Evolutionary conservation across 1,140 invertebrate species (phyloP).

Genomic region (Gonatopus flavifemur): DNA sequence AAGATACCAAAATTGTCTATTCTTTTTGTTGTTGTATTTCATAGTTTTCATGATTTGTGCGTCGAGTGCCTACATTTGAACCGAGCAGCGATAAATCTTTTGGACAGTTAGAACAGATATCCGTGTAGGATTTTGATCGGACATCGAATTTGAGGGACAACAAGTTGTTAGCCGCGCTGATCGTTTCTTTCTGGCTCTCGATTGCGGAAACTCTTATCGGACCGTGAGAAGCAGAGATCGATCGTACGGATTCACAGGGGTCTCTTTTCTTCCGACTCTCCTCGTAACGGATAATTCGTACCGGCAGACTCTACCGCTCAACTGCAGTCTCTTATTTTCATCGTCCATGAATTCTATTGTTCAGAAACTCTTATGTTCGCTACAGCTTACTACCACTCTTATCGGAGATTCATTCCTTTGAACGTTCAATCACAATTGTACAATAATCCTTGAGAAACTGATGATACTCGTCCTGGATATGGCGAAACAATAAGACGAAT

Average conservation of each 20-base stretch:
- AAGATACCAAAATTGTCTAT: no score
- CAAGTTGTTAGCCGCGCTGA: slow-evolving; percentile 15
- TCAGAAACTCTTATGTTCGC: no score
- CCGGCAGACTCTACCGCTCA: slow-evolving; percentile 16
- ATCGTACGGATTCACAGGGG: slow-evolving; percentile 38
- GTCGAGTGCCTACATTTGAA: no score
- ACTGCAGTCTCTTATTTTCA: slow-evolving; percentile 14
- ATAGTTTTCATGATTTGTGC: no score
- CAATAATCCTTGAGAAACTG: no score
- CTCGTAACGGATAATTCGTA: slow-evolving; percentile 1
- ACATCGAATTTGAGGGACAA: slow-evolving; percentile 25
- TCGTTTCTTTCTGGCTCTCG: slow-evolving; percentile 9
- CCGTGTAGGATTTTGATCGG: slow-evolving; percentile 17
- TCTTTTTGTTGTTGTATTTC: no score
- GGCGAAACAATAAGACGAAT: no score
- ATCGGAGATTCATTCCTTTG: no score
- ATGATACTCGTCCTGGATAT: no score
- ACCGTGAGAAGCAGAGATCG: slow-evolving; percentile 14
- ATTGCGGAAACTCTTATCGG: slow-evolving; percentile 3
- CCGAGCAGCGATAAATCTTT: no score
- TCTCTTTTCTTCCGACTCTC: slow-evolving; percentile 21
- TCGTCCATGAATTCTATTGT: slow-evolving; percentile 4
- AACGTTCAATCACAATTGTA: no score
- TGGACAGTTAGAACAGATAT: slow-evolving; percentile 21
- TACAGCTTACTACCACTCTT: no score